Conservation (phyloP, 2,113 vertebrate species). For the Anhinga anhinga region DNA sequence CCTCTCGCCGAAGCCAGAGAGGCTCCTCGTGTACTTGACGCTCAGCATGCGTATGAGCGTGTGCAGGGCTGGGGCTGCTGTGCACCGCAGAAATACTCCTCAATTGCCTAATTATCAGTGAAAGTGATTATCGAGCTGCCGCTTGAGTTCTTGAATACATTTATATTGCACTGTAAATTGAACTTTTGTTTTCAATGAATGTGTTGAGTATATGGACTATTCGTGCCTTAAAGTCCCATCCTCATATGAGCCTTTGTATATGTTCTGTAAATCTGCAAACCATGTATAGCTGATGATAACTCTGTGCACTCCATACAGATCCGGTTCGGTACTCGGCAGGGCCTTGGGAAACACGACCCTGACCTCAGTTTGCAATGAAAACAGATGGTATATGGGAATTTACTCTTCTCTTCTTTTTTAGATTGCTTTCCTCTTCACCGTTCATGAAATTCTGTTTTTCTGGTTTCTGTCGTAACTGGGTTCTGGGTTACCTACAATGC, state of each 20-base stretch:
- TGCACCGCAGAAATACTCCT: fast-evolving
- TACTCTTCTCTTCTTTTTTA: not conserved
- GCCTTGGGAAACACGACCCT: not conserved
- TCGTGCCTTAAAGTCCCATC: constrained; percentile 62
- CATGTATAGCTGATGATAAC: not conserved
- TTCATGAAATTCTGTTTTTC: not conserved
- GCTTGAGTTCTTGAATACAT: not conserved
- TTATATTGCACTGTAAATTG: constrained; percentile 51
- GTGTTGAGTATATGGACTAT: constrained; percentile 52
- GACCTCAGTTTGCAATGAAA: not conserved
- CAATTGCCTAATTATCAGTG: not conserved
- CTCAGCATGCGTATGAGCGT: not conserved
- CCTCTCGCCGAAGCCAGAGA: not conserved
- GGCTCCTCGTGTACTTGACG: not conserved
- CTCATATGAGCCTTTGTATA: constrained; percentile 8
- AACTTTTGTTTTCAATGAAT: constrained; percentile 46
- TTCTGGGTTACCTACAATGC: not conserved
- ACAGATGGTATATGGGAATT: not conserved
- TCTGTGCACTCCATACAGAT: not conserved
- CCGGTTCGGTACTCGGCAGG: not conserved
- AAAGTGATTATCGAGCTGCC: not conserved
- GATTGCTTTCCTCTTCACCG: not conserved
- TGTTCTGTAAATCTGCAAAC: constrained; percentile 15
- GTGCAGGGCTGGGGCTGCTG: not conserved
- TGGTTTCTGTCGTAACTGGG: not conserved